Evolutionary conservation across 2,113 vertebrate species (phyloP).

Genomic region (Natator depressus): DNA sequence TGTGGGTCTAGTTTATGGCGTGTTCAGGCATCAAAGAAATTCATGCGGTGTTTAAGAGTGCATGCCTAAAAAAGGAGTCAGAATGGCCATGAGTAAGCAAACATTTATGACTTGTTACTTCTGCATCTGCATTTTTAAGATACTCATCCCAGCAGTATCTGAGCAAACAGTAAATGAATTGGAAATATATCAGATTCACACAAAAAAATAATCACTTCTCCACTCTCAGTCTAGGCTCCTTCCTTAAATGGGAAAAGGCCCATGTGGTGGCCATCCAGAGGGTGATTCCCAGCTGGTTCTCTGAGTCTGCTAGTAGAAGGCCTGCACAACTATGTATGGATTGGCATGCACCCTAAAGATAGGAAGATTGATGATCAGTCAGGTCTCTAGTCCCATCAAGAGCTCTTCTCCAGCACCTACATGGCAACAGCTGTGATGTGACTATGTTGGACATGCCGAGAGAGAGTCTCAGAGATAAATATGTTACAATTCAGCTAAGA

Average conservation of each 20-base stretch:
- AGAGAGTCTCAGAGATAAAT: no score
- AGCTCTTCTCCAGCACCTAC: not conserved
- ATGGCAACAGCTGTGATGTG: rapidly evolving
- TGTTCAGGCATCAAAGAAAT: conserved; percentile 24
- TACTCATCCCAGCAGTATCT: no score
- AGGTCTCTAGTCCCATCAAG: not conserved
- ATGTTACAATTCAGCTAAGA: not conserved
- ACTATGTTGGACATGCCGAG: not conserved
- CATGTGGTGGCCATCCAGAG: not conserved
- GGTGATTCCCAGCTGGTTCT: not conserved
- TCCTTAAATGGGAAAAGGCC: not conserved
- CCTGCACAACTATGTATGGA: not conserved
- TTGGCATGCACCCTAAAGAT: not conserved
- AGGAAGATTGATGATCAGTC: not conserved
- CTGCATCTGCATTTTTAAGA: conserved; percentile 10
- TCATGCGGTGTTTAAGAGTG: not conserved
- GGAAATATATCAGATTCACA: no score
- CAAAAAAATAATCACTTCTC: no score
- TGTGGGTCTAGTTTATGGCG: not conserved
- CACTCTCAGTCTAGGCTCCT: no score
- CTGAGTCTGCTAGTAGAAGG: not conserved
- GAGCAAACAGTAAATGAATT: no score
- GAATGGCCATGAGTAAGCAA: not conserved
- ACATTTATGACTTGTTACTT: not conserved
- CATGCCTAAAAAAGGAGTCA: not conserved